Conservation (phyloP, 2,113 vertebrate species). For the Microcebus jonahi region DNA sequence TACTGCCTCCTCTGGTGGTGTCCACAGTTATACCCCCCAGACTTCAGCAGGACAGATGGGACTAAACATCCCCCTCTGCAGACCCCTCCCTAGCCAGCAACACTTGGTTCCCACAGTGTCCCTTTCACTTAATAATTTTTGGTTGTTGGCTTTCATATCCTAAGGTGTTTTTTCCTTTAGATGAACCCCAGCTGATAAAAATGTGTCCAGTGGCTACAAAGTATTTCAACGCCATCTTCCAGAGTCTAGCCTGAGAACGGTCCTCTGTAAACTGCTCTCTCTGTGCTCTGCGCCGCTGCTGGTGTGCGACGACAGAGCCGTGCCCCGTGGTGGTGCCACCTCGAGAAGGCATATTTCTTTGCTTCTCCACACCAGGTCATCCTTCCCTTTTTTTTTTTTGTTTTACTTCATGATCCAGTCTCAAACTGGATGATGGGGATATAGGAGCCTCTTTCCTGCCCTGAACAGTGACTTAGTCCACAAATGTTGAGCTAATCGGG, state of each 20-base stretch:
- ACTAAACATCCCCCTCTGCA: not conserved
- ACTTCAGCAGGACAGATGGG: not conserved
- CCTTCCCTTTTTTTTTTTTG: not conserved
- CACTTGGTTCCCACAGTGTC: not conserved
- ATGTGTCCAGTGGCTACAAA: not conserved
- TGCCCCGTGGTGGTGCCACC: not conserved
- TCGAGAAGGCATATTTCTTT: not conserved
- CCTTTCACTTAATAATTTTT: not conserved
- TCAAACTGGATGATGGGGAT: not conserved
- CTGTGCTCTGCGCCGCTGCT: not conserved
- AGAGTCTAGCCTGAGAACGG: not conserved
- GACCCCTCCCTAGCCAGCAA: not conserved
- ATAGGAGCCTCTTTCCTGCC: not conserved
- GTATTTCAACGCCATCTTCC: not conserved
- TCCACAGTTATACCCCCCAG: not conserved
- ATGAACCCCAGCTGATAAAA: constrained; percentile 2
- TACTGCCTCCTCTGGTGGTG: not conserved
- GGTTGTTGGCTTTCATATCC: not conserved
- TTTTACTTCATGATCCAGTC: not conserved
- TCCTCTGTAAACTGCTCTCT: not conserved
- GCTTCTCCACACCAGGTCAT: not conserved
- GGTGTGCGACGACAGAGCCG: not conserved
- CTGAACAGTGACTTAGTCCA: not conserved
- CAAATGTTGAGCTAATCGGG: not conserved
- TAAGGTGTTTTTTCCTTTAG: not conserved